Evolutionary conservation across 2,888 invertebrate genomes (phyloP), one percentile per base, ranked within the genome.

Genomic region (Augiades crinisus): DNA sequence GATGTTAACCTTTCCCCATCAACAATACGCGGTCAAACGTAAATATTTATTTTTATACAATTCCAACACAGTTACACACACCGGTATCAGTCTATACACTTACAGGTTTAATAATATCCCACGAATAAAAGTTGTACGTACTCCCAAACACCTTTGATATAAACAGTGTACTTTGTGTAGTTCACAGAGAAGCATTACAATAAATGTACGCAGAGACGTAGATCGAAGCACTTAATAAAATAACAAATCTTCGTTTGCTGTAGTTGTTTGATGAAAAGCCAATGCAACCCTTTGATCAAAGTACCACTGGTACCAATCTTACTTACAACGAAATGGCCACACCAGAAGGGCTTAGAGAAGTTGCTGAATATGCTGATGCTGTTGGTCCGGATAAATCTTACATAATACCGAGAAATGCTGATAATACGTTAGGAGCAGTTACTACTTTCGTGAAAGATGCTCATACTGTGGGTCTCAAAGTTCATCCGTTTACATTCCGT

Each of bases 401-500:
- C 33, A 76, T 89, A 22, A 87, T 89, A 46, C 83, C 85, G 13
- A 73, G 81, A 5, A 68, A 75, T 51, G 63, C 58, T 5, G 64
- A 78, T 13, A 65, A 77, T 37, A 74, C 58, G 1, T 70, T 88
- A 1, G 80, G 79, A 8, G 56, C 57, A 14, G 65, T 66, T 0
- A 86, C 88, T 0, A 74, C 55, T 54, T 89, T 83, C 45, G 83
- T 88, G 0, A 50, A 56, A 1, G 72, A 81, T 44, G 85, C 86
- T 22, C 88, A 89, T 52, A 70, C 68, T 0, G 83, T 66, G n/a
- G 81, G 82, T 1, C 62, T 88, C 4, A 81, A 84, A 57, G 87
- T 89, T 1, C 87, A 88, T 43, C 85, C 87, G 0, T 88, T 78
- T 55, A 88, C 88, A 0, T 87, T 87, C 56, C 73, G 88, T 0